Conservation (phyloP, 2,888 invertebrate species). For the Orchesellides sinensis region DNA sequence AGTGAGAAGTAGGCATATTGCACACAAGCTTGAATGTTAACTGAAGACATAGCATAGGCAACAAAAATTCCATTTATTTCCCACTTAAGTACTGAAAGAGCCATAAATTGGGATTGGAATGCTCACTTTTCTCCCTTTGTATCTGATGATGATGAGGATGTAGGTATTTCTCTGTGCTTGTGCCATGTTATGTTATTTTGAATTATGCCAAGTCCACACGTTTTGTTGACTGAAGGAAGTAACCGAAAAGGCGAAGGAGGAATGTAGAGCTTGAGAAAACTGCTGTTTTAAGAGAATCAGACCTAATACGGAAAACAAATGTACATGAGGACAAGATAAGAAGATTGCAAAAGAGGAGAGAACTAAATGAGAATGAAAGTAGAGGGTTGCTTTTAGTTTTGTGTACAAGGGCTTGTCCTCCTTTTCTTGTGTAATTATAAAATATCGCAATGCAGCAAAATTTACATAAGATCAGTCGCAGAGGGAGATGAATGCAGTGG, state of each 20-base stretch:
- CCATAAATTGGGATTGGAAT: constrained; percentile 62
- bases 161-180: constrained; percentile 8
- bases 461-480: no score
- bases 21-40: constrained; percentile 18
- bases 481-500: no score
- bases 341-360: not conserved
- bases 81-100: constrained; percentile 58
- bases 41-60: constrained; percentile 3
- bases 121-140: constrained; percentile 41
- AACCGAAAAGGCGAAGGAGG: constrained; percentile 10
- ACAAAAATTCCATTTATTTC: constrained; percentile 59
- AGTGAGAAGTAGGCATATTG: not conserved
- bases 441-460: no score
- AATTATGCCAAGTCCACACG: constrained; percentile 31
- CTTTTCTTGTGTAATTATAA: no score
- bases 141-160: constrained; percentile 29
- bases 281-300: not conserved
- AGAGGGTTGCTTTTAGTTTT: no score
- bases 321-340: not conserved
- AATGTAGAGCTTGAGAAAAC: not conserved
- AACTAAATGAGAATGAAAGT: not conserved
- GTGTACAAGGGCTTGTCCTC: no score
- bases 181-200: constrained; percentile 24
- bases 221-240: constrained; percentile 30
- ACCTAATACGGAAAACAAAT: not conserved